phyloP scores from a whole-genome alignment of 2,113 vertebrate genomes.

The Pituophis catenifer region DNA sequence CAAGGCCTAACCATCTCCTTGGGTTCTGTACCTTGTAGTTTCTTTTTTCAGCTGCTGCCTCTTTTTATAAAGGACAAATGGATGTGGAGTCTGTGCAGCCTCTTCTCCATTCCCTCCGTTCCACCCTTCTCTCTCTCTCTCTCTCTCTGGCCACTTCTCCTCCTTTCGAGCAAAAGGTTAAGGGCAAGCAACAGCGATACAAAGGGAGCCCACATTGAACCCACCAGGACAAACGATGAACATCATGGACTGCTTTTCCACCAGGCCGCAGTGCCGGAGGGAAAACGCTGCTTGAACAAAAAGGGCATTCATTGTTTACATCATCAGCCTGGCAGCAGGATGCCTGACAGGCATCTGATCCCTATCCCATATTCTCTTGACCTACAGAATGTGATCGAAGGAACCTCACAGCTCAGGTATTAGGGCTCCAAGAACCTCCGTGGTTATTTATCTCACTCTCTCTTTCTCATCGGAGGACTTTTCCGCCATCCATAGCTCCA shows the following conservation, averaged over 20 bases:
- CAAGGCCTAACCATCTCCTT: background rate
- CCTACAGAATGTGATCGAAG: background rate
- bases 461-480: background rate
- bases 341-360: conserved; percentile 21
- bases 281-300: conserved; percentile 23
- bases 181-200: conserved; percentile 17
- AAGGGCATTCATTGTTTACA: conserved; percentile 26
- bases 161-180: conserved; percentile 15
- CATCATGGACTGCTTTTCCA: conserved; percentile 20
- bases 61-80: background rate
- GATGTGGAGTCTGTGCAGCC: background rate
- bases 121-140: background rate
- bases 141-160: background rate
- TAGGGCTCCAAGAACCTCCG: background rate
- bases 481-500: background rate
- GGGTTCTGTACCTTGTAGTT: background rate
- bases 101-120: background rate
- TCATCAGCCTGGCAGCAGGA: conserved; percentile 29
- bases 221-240: conserved; percentile 14
- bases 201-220: conserved; percentile 26
- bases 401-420: background rate
- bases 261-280: background rate
- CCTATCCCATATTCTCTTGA: background rate
- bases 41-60: background rate
- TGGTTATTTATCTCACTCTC: background rate